Evolutionary conservation across 2,888 invertebrate species (phyloP).

Genomic region (Drosophila anceps): DNA sequence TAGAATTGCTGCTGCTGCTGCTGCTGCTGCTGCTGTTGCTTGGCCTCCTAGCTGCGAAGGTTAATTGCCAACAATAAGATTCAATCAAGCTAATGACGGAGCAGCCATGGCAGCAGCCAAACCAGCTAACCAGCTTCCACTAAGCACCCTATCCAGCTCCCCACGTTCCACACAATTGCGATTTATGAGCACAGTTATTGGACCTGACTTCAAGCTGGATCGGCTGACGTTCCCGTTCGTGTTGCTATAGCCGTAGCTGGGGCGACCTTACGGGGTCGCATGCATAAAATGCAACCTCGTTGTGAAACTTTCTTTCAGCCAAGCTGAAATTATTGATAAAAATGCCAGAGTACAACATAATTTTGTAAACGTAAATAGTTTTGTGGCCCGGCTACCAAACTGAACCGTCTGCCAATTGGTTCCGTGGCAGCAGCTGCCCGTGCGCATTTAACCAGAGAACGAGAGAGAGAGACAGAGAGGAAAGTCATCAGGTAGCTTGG

Average conservation of each 20-base stretch:
- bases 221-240: slow-evolving; percentile 8
- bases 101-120: slow-evolving; percentile 34
- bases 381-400: slow-evolving; percentile 45
- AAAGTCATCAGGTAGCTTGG: slow-evolving; percentile 19
- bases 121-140: slow-evolving; percentile 42
- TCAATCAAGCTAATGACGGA: slow-evolving; percentile 80
- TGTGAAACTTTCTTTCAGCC: slow-evolving; percentile 56
- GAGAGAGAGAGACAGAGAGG: not conserved
- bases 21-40: slow-evolving; percentile 28
- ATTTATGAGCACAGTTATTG: slow-evolving; percentile 64
- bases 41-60: slow-evolving; percentile 70
- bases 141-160: slow-evolving; percentile 17
- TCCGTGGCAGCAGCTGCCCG: slow-evolving; percentile 3
- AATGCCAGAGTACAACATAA: slow-evolving; percentile 49
- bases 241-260: not conserved
- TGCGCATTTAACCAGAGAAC: not conserved
- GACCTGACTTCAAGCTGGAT: slow-evolving; percentile 29
- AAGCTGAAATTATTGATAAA: slow-evolving; percentile 57
- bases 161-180: slow-evolving; percentile 65
- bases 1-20: slow-evolving; percentile 25
- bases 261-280: slow-evolving; percentile 71
- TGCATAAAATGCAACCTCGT: slow-evolving; percentile 68
- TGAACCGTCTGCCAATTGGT: slow-evolving; percentile 27
- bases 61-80: slow-evolving; percentile 80
- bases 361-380: slow-evolving; percentile 54